Evolutionary conservation across 2,797 vertebrate species (phyloP).

Genomic region (Erpetoichthys calabaricus): DNA sequence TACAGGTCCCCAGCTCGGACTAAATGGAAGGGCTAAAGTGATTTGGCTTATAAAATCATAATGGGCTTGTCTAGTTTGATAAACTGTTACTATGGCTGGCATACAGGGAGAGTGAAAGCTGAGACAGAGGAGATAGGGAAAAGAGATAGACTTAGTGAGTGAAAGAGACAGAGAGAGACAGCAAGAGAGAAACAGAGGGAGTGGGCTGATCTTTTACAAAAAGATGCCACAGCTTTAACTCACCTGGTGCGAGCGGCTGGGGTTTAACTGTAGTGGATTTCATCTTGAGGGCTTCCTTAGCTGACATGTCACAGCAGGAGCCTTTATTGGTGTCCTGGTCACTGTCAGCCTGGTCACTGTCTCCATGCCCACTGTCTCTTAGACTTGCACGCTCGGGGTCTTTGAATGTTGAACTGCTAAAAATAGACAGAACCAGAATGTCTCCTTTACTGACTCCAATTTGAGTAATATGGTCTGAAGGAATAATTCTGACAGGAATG

Average conservation of each 20-base stretch:
- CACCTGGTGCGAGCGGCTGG: constrained; percentile 91
- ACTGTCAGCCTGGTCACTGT: constrained; percentile 98
- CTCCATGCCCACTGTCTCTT: constrained; percentile 96
- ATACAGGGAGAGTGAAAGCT: constrained; percentile 24
- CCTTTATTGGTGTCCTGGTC: constrained; percentile 99
- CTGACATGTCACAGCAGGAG: constrained; percentile 98
- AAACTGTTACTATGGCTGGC: constrained; percentile 42
- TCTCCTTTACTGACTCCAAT: constrained; percentile 43
- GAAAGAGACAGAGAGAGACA: constrained; percentile 29
- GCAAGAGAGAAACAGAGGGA: constrained; percentile 23
- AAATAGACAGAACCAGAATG: constrained; percentile 27
- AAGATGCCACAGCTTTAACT: constrained; percentile 33
- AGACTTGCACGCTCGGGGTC: constrained; percentile 96
- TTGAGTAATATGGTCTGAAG: constrained; percentile 46
- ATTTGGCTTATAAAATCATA: constrained; percentile 69
- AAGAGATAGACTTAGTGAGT: constrained; percentile 4
- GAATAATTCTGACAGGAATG: constrained; percentile 56
- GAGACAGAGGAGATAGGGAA: background rate
- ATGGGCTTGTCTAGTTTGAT: constrained; percentile 57
- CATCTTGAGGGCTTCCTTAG: constrained; percentile 96
- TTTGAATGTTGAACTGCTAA: constrained; percentile 95
- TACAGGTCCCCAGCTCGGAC: constrained; percentile 30
- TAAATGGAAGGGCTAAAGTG: constrained; percentile 61
- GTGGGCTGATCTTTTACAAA: background rate
- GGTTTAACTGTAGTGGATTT: constrained; percentile 87